These are phyloP conservation scores for Bombus impatiens DNA, from an alignment of 1,140 invertebrate genomes.

Conservation along the genomic window DNA sequence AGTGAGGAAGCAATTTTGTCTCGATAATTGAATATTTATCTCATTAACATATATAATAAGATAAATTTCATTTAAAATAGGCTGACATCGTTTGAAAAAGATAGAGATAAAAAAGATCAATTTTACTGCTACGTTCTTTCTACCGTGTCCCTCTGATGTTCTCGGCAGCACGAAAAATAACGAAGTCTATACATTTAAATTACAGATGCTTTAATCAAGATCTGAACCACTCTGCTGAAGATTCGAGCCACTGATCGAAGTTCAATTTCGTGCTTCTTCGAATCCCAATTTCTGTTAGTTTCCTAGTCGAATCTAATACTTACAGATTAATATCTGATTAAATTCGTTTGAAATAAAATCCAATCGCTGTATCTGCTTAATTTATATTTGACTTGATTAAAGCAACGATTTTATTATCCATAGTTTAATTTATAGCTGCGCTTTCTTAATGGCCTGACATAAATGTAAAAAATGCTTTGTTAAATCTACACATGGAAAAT, in stretches of 20 bases:
- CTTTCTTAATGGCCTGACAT: background rate
- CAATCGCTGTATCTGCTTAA: background rate
- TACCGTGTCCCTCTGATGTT: background rate
- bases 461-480: background rate
- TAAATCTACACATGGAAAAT: too few relatives aligned
- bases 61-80: background rate
- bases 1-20: background rate
- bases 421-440: background rate
- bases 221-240: background rate
- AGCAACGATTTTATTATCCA: background rate
- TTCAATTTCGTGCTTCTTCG: background rate
- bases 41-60: background rate
- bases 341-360: background rate
- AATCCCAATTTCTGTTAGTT: background rate
- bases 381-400: background rate
- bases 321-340: background rate
- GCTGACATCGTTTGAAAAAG: background rate
- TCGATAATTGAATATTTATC: background rate
- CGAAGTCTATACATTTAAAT: slow-evolving; percentile 11
- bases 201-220: slow-evolving; percentile 2
- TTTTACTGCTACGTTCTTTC: background rate
- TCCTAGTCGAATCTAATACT: background rate
- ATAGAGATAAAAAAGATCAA: background rate
- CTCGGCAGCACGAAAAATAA: background rate
- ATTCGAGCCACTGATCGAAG: background rate